Percentiles rank a stretch among this genome's conserved stretches.
These are phyloP conservation scores for Pissodes strobi DNA, from an alignment of 1,140 invertebrate species.

Conservation along the genomic window DNA sequence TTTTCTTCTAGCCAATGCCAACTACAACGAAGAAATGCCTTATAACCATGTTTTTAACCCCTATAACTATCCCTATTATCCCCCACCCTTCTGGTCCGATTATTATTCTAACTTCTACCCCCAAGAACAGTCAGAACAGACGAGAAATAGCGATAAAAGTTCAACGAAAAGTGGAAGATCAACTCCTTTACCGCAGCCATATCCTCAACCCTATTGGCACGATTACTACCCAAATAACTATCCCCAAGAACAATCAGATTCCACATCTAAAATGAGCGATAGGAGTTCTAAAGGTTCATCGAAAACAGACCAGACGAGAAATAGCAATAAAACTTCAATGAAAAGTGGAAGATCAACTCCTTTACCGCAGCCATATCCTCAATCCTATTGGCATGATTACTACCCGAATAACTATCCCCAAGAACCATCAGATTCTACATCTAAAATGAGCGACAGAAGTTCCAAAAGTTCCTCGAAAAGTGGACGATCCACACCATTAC, in stretches of 20 bases:
- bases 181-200: constrained; percentile 23
- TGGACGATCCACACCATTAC: constrained; percentile 17
- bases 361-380: constrained; percentile 10
- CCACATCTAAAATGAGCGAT: constrained; percentile 24
- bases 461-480: no score
- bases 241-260: constrained; percentile 17
- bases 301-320: neutral
- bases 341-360: constrained; percentile 23
- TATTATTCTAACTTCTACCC: constrained; percentile 37
- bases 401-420: constrained; percentile 25
- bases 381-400: constrained; percentile 35
- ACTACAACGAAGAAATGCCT: constrained; percentile 46
- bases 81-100: constrained; percentile 46
- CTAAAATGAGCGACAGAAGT: constrained; percentile 26
- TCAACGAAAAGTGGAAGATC: constrained; percentile 4
- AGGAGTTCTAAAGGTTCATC: constrained; percentile 16
- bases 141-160: constrained; percentile 12
- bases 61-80: constrained; percentile 50
- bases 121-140: constrained; percentile 21
- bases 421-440: constrained; percentile 16
- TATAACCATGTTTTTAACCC: constrained; percentile 47
- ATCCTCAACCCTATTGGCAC: constrained; percentile 28
- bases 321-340: constrained; percentile 1
- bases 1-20: constrained; percentile 54
- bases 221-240: constrained; percentile 31